Conservation (phyloP, 2,797 vertebrate species). For the Decapterus maruadsi region DNA sequence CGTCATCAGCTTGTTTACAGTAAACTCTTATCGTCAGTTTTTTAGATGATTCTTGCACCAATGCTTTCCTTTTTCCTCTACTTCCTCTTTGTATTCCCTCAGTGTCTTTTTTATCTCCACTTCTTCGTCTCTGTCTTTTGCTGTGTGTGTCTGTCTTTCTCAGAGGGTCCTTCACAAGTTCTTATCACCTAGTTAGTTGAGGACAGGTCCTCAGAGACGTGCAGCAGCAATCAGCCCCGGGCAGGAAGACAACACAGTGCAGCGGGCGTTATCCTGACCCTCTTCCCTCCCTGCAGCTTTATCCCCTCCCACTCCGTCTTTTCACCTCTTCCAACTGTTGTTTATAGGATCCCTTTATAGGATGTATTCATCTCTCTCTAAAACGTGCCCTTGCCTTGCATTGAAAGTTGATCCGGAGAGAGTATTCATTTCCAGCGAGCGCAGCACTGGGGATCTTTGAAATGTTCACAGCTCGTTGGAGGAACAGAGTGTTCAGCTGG, state of each 20-base stretch:
- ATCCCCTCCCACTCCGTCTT: constrained; percentile 1
- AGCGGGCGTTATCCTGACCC: constrained; percentile 42
- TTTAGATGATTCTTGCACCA: neutral
- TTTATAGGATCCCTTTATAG: constrained; percentile 34
- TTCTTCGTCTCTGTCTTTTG: neutral
- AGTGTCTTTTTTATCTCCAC: constrained; percentile 15
- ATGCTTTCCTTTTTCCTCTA: neutral
- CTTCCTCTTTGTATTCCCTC: constrained; percentile 6
- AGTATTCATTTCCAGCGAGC: constrained; percentile 34
- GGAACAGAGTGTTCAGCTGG: constrained; percentile 25
- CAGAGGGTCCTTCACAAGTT: constrained; percentile 40
- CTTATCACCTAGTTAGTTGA: constrained; percentile 55
- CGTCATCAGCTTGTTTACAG: neutral
- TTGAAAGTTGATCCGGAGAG: constrained; percentile 35
- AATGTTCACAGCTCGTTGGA: constrained; percentile 27
- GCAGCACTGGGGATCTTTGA: constrained; percentile 19
- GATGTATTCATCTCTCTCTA: constrained; percentile 38
- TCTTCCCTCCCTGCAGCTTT: constrained; percentile 42
- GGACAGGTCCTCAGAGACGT: constrained; percentile 41
- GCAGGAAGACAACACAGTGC: constrained; percentile 46
- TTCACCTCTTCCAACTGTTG: constrained; percentile 25
- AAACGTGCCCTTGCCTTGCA: constrained; percentile 21
- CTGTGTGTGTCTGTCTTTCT: constrained; percentile 18
- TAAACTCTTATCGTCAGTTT: neutral
- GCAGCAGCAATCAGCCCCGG: constrained; percentile 54